phyloP scores from a whole-genome alignment of 2,113 vertebrate genomes.

The Caranx melampygus region DNA sequence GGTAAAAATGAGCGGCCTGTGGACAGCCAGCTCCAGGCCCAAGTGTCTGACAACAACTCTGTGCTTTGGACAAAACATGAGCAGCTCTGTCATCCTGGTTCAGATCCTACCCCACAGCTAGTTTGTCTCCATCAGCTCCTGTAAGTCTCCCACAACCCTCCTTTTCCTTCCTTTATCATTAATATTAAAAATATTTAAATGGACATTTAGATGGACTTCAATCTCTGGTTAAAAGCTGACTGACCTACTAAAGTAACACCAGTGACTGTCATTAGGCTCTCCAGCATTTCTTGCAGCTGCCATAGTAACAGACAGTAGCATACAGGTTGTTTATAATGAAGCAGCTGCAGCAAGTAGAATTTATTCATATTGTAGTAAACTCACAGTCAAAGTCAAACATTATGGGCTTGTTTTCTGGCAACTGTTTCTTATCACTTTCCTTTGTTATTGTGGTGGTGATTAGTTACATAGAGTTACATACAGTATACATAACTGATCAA shows the following conservation, averaged over 20 bases:
- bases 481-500: neutral
- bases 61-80: too few species aligned
- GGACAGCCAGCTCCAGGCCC: too few species aligned
- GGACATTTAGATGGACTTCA: neutral
- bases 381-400: neutral
- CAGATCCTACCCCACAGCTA: too few species aligned
- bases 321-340: neutral
- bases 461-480: neutral
- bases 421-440: constrained; percentile 8
- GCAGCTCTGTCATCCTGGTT: too few species aligned
- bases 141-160: too few species aligned
- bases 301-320: neutral
- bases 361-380: neutral
- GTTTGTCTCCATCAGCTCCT: too few species aligned
- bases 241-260: neutral
- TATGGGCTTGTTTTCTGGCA: constrained; percentile 14
- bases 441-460: neutral
- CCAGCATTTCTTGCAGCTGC: neutral
- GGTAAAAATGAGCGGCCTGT: too few species aligned
- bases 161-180: too few species aligned
- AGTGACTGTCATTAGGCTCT: neutral
- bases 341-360: neutral
- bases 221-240: neutral
- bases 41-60: too few species aligned
- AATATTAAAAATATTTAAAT: too few species aligned